Conservation (phyloP, 2,797 vertebrate species). For the Anguilla pacifica region DNA sequence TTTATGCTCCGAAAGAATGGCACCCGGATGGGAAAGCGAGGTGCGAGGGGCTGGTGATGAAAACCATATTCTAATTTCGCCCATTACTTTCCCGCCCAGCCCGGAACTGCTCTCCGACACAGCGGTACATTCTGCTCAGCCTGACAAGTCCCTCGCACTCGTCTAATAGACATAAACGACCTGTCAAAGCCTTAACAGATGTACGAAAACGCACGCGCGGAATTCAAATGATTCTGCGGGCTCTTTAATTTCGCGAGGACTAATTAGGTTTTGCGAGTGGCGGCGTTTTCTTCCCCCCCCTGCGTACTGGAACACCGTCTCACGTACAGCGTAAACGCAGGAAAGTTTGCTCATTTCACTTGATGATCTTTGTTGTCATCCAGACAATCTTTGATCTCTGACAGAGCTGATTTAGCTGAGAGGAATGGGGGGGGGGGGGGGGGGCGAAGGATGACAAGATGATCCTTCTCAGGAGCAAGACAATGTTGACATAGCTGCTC, state of each 20-base stretch:
- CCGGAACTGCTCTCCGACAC: background rate
- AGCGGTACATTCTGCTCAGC: background rate
- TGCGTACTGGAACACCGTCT: background rate
- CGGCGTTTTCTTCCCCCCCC: too few relatives aligned
- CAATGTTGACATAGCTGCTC: slow-evolving; percentile 1
- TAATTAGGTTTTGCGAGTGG: background rate
- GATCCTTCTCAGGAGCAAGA: background rate
- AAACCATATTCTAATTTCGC: background rate
- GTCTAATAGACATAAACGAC: slow-evolving; percentile 6
- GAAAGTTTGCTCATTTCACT: background rate
- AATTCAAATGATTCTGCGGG: background rate
- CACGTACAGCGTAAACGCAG: background rate
- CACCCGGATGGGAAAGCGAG: background rate
- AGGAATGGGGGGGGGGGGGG: background rate
- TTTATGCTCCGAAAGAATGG: slow-evolving; percentile 1
- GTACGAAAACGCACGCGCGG: background rate
- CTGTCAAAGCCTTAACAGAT: background rate
- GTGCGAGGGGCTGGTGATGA: background rate
- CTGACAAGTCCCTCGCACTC: background rate
- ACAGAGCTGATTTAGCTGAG: background rate
- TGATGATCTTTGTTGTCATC: slow-evolving; percentile 13
- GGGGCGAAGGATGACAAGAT: background rate
- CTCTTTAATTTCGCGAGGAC: background rate
- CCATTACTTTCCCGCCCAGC: background rate
- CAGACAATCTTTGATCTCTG: slow-evolving; percentile 5